A percentile compares a stretch with the other conserved stretches of the same genome.
Conservation (phyloP, 2,888 invertebrate genomes). For the Oxyscelio sp. region DNA sequence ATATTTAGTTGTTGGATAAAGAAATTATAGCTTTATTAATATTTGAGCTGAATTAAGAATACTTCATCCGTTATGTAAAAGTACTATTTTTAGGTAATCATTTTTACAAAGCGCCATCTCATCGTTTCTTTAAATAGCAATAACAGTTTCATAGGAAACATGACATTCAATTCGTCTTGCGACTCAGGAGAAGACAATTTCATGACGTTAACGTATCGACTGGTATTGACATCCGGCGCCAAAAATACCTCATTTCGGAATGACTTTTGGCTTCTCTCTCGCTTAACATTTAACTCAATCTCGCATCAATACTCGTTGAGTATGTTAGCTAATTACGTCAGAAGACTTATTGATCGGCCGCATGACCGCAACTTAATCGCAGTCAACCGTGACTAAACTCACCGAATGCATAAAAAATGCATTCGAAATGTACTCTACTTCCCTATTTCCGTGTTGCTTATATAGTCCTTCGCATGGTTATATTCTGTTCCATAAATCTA, state of each 20-base stretch:
- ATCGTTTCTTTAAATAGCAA: constrained; percentile 7
- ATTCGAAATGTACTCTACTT: not conserved
- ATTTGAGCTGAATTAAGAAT: too few species aligned
- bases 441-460: not conserved
- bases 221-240: constrained; percentile 27
- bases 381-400: constrained; percentile 11
- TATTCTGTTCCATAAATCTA: too few species aligned
- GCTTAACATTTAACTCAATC: constrained; percentile 50
- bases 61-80: too few species aligned
- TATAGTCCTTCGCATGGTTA: too few species aligned
- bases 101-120: too few species aligned
- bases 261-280: constrained; percentile 23
- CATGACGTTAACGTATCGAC: constrained; percentile 19
- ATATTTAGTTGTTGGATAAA: too few species aligned
- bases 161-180: constrained; percentile 32
- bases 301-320: constrained; percentile 47
- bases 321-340: constrained; percentile 63
- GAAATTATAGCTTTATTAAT: too few species aligned
- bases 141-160: constrained; percentile 7
- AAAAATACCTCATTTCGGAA: constrained; percentile 42
- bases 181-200: not conserved
- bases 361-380: constrained; percentile 35
- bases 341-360: constrained; percentile 51
- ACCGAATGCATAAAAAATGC: constrained; percentile 11
- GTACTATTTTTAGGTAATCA: too few species aligned